Evolutionary conservation across 2,113 vertebrate genomes (phyloP), one percentile per base, ranked within the genome.

Genomic region (Tenrec ecaudatus): DNA sequence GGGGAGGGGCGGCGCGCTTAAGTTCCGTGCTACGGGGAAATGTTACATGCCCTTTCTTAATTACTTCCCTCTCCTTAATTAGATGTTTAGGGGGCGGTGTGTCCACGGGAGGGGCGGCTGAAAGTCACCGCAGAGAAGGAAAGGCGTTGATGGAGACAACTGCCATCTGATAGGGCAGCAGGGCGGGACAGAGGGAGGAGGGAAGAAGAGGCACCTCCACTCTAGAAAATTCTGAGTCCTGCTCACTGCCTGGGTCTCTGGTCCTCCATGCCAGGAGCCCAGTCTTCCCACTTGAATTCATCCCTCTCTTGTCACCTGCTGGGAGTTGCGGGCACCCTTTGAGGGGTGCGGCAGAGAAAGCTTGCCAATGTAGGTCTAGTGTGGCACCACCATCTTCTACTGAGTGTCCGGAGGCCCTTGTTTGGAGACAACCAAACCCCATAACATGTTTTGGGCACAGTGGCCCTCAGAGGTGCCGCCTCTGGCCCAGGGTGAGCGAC

Each of bases 21-120:
- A 22, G 88, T 25, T 43, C 88, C 31, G 27, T 73, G 84, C 17
- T 23, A 96, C 87, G 27, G 27, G 53, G 96, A 80, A 53, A 36
- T 81, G 93, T 95, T 96, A 95, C 92, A 43, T 60, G 76, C 62
- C 90, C 85, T 95, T 90, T 22, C 92, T 97, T 97, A 97, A 97
- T 96, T 83, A 96, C 94, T 97, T 97, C 92, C 88, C 69, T 93
- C 71, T 80, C 57, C 95, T 97, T 96, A 95, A 96, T 97, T 95
- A 96, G 96, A 96, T 95, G 86, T 64, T 29, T 14, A 40, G 58
- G 69, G 92, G 93, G 91, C 78, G n/a, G 77, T n/a, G 25, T 92
- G 62, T 33, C 82, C 88, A 23, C 29, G 40, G 81, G 89, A 94
- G 78, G 60, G 73, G 43, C 53, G 19, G 5, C 80, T 90, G 81